Base-by-base conservation (phyloP, 2,888 invertebrate genomes). In the Chloromyia formosa region DNA sequence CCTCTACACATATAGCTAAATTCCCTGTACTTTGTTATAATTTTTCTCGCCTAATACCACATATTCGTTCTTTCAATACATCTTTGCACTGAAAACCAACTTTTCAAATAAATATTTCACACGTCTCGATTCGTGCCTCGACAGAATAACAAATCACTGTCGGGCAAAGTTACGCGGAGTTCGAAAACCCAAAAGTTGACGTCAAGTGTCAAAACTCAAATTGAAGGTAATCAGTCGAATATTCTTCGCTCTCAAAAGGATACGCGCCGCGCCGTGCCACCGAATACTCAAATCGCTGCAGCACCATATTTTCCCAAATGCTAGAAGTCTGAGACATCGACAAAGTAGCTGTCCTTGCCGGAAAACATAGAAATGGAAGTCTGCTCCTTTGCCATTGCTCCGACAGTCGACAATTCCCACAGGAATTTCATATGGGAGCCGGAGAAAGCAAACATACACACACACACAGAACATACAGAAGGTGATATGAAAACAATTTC, bases 401-500 rank as follows among this genome's bases (percentile, higher is more conserved):
- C 7, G 12, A 7, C 68, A 10, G 16, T 3, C 3, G 42, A 35
- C 22, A 22, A 49, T 73, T 61, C 74, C 60, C 40, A 56, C 66
- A 42, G 60, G 69, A 60, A 58, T 56, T 42, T 23, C 49, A 23
- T 42, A 45, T 66, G 62, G 49, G 22, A 27, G 66, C 45, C 72
- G 27, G 27, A 35, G 27, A 35, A 35, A 35, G 27, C 27, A 35
- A 35, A 35, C 7, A 35, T 35, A 2, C 27, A 35, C 27, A 35
- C 27, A 4, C 27, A 7, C 27, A 35, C 27, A 2, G 27, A 35
- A 35, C 27, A 7, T 35, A 75, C 75, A 75, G 73, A 69, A 75
- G 75, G 73, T 75, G 75, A 75, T 73, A 68, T 69, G 75, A 75
- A 75, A 75, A 75, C 74, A 75, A 75, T 75, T 75, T 69, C 75